Conservation (phyloP, 2,888 invertebrate genomes). For the Drosophila putrida region DNA sequence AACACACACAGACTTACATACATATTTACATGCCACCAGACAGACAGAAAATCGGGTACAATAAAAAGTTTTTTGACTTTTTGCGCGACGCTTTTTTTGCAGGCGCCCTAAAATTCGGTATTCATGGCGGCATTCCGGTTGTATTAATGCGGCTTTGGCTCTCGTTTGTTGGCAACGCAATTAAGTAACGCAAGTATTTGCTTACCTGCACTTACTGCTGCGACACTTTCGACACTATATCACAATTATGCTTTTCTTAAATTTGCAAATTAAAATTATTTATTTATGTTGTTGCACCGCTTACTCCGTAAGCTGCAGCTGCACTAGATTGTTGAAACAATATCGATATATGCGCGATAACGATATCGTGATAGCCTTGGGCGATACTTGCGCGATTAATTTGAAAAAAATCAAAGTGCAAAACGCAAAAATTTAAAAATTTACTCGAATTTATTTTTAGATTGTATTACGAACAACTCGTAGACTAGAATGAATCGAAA, state of each 20-base stretch:
- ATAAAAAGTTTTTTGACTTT: slow-evolving; percentile 13
- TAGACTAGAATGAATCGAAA: no score
- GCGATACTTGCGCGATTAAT: no score
- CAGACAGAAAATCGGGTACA: slow-evolving; percentile 6
- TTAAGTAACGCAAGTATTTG: not conserved
- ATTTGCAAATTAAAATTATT: slow-evolving; percentile 34
- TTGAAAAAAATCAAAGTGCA: no score
- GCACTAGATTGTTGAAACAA: slow-evolving; percentile 28
- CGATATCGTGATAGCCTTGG: no score
- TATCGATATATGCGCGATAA: not conserved
- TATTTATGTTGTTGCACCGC: slow-evolving; percentile 58
- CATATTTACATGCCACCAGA: slow-evolving; percentile 8
- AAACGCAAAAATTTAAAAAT: no score
- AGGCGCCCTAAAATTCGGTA: slow-evolving; percentile 26
- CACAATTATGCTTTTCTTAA: slow-evolving; percentile 32
- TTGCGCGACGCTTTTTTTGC: slow-evolving; percentile 14
- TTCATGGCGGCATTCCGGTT: slow-evolving; percentile 33
- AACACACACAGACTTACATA: slow-evolving; percentile 5
- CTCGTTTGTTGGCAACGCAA: not conserved
- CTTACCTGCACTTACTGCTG: slow-evolving; percentile 44
- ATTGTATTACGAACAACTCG: no score
- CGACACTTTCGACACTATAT: slow-evolving; percentile 30
- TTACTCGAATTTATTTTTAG: no score
- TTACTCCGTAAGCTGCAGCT: slow-evolving; percentile 41
- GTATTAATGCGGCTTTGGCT: slow-evolving; percentile 6